Evolutionary conservation across 2,797 vertebrate genomes (phyloP).

Genomic region (Gambusia yucatana): DNA sequence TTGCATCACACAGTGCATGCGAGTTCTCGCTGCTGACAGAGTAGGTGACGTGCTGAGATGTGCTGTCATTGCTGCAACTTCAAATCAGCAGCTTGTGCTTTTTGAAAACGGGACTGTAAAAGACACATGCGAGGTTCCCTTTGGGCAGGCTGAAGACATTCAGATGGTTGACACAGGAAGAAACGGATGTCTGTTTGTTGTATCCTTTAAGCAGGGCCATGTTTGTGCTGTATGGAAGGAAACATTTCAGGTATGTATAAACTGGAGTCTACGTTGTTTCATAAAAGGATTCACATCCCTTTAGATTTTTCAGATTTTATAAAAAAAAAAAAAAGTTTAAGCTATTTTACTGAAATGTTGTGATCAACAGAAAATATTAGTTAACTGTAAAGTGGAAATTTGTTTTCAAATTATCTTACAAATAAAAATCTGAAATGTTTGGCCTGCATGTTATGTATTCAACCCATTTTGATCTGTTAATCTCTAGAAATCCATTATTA

Average conservation of each 20-base stretch:
- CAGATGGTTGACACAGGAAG: conserved; percentile 77
- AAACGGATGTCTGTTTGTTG: conserved; percentile 77
- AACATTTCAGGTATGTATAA: conserved; percentile 83
- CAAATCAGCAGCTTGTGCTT: conserved; percentile 86
- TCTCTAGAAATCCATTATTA: background rate
- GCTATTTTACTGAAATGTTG: background rate
- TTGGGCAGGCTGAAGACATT: conserved; percentile 80
- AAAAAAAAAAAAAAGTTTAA: background rate
- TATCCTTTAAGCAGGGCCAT: conserved; percentile 82
- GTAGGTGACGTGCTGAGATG: conserved; percentile 66
- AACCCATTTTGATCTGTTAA: background rate
- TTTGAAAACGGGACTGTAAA: conserved; percentile 86
- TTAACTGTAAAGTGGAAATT: background rate
- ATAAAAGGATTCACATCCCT: background rate
- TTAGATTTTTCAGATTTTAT: background rate
- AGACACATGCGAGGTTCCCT: conserved; percentile 87
- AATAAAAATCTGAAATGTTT: background rate
- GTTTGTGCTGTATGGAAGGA: conserved; percentile 87
- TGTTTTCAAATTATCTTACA: background rate
- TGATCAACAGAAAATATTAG: background rate
- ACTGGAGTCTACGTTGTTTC: background rate
- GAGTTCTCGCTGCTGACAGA: conserved; percentile 72
- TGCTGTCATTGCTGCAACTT: conserved; percentile 82
- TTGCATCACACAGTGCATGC: conserved; percentile 79
- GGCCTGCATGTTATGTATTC: background rate